phyloP scores from a whole-genome alignment of 2,888 invertebrate genomes.

The Himalopsyche tibetana region DNA sequence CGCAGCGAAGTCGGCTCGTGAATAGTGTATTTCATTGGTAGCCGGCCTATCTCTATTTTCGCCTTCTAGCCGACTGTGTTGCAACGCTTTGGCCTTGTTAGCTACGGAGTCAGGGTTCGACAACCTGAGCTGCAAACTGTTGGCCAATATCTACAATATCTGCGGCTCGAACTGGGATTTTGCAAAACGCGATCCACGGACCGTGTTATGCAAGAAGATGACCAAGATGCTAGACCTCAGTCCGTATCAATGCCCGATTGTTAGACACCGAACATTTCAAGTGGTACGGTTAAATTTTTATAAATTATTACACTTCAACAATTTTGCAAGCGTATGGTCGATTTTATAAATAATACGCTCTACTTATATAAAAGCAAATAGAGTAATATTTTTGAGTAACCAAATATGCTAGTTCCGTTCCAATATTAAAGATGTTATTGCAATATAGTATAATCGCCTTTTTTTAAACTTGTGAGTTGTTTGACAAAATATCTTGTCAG shows the following conservation, averaged over 20 bases:
- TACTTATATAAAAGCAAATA: too few species aligned
- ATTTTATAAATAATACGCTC: too few species aligned
- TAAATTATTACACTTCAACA: too few species aligned
- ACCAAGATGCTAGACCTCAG: slow-evolving; percentile 15
- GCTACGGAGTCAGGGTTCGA: slow-evolving; percentile 37
- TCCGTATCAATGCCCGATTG: neutral
- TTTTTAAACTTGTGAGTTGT: too few species aligned
- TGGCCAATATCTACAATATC: slow-evolving; percentile 27
- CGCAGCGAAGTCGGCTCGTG: slow-evolving; percentile 13
- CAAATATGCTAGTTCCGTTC: too few species aligned
- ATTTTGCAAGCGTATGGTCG: too few species aligned
- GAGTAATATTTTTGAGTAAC: too few species aligned
- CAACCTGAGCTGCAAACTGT: slow-evolving; percentile 33
- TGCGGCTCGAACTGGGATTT: slow-evolving; percentile 1
- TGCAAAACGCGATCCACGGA: slow-evolving; percentile 28
- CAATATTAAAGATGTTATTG: too few species aligned
- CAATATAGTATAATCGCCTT: too few species aligned
- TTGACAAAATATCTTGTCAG: too few species aligned
- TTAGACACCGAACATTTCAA: neutral
- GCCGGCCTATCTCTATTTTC: slow-evolving; percentile 42
- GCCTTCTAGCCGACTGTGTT: slow-evolving; percentile 40
- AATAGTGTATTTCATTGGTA: slow-evolving; percentile 37
- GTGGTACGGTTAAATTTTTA: too few species aligned
- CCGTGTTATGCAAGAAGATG: slow-evolving; percentile 19
- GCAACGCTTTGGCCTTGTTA: slow-evolving; percentile 42